Base-by-base conservation (phyloP, 1,140 invertebrate species). In the Drosophila pseudoobscura region DNA sequence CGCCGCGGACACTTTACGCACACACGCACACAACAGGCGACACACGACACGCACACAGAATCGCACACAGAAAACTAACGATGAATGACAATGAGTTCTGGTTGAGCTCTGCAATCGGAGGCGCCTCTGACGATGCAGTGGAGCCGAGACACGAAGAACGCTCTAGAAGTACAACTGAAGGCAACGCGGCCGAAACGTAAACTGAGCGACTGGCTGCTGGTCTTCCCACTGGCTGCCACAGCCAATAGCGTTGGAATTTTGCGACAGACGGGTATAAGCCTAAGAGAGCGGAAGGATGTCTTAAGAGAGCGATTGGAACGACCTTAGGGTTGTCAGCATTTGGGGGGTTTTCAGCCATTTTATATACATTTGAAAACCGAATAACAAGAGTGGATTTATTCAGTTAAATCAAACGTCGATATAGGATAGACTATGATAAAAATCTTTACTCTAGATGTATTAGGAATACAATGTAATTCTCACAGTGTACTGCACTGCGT, bases 141-240 rank as follows among this genome's bases (percentile, higher is more conserved):
- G 56, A 82, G 78, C 78, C 65, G 70, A 53, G 49, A 57, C 63
- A 76, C 80, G 73, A 26, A 5, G 59, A 82, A 66, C 70, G 60
- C 60, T 75, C 26, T n/a, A 49, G 45, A 66, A 66, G 35, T 58
- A 47, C 56, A 79, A 79, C 82, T 88, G 82, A 75, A 75, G 70
- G 59, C 83, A 56, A 82, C 75, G 78, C 82, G 82, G 76, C 82
- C 82, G 85, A 87, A 88, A 85, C 70, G 78, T 85, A 87, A 85
- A 85, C 82, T 85, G 82, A 88, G 78, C 71, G 54, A 26, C 41
- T 62, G n/a, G 22, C 59, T 50, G 44, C 61, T 45, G 41, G 17
- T 44, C 20, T 69, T 47, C 44, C 51, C 45, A 69, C 58, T 74
- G 51, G 65, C 80, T 65, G 53, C 54, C 70, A 69, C 53, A 20